Evolutionary conservation across 2,113 vertebrate genomes (phyloP).

Genomic region (Sminthopsis crassicaudata): DNA sequence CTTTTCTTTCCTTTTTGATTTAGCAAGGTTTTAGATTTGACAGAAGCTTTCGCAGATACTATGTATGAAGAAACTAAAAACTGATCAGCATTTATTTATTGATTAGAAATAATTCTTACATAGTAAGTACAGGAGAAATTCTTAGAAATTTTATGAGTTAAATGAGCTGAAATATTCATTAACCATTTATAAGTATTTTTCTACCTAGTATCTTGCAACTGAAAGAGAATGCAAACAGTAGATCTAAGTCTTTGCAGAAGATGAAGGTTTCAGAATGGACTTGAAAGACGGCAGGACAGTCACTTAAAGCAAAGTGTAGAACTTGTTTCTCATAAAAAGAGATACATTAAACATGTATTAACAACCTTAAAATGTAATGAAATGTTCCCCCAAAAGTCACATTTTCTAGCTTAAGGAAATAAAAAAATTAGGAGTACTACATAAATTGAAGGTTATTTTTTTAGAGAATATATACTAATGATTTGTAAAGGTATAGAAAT

Average conservation of each 20-base stretch:
- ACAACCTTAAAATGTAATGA: constrained; percentile 8
- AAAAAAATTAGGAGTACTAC: background rate
- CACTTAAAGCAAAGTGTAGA: background rate
- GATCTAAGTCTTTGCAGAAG: constrained; percentile 15
- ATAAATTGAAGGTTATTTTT: background rate
- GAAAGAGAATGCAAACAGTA: background rate
- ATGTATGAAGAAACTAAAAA: background rate
- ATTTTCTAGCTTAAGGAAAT: background rate
- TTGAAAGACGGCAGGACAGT: background rate
- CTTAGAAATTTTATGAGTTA: constrained; percentile 16
- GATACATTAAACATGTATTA: background rate
- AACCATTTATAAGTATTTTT: background rate
- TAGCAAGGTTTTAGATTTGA: constrained; percentile 8
- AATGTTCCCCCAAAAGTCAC: background rate
- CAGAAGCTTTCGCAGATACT: background rate
- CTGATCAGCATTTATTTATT: constrained; percentile 18
- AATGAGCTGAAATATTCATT: background rate
- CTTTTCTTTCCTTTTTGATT: background rate
- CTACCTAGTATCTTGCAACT: constrained; percentile 16
- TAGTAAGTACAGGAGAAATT: constrained; percentile 21
- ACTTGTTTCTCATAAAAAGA: constrained; percentile 30
- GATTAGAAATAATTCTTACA: background rate
- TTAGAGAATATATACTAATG: background rate
- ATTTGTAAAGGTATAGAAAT: constrained; percentile 29
- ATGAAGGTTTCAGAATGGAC: background rate